These are phyloP conservation scores for Tamias sibiricus DNA, from an alignment of 2,113 vertebrate genomes.

Conservation along the genomic window DNA sequence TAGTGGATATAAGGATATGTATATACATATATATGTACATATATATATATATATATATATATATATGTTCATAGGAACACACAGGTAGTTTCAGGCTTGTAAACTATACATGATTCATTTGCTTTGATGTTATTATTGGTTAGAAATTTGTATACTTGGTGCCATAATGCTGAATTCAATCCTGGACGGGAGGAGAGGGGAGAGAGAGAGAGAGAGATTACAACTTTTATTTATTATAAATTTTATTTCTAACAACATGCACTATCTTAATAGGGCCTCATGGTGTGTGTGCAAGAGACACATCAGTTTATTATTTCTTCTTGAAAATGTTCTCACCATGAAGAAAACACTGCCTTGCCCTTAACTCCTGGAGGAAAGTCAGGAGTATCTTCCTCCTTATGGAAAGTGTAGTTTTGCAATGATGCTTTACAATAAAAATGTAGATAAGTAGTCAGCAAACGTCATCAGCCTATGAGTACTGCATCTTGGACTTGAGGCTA, in stretches of 20 bases:
- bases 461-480: neutral
- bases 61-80: neutral
- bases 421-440: neutral
- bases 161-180: neutral
- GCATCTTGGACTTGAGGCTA: neutral
- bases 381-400: neutral
- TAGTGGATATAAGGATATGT: neutral
- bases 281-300: neutral
- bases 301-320: neutral
- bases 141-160: neutral
- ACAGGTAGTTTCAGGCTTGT: neutral
- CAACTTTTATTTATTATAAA: neutral
- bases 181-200: neutral
- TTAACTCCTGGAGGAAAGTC: neutral
- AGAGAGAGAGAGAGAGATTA: neutral
- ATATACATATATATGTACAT: no score
- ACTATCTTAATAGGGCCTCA: neutral
- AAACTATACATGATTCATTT: neutral
- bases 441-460: neutral
- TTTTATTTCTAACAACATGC: neutral
- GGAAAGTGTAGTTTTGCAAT: neutral
- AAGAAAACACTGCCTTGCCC: neutral
- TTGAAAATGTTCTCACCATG: neutral
- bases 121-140: neutral
- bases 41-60: no score